A percentile compares a stretch with the other conserved stretches of the same genome.
Conservation (phyloP, 2,888 invertebrate genomes). For the Anaspis maculata region DNA sequence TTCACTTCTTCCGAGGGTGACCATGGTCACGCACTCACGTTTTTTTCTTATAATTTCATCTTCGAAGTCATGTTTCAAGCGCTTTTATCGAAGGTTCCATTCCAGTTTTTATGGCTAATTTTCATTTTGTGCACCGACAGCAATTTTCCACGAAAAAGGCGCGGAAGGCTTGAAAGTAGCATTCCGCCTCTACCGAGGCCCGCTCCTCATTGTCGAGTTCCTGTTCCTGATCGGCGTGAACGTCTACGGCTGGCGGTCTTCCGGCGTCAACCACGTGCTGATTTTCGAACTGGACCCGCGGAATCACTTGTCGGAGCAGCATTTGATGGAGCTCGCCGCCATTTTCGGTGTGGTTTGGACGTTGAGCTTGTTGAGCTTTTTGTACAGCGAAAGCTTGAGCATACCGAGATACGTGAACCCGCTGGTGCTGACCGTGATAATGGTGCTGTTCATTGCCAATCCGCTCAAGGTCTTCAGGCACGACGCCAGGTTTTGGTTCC, state of each 20-base stretch:
- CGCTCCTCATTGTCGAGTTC: conserved; percentile 66
- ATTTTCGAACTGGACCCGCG: conserved; percentile 77
- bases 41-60: too few relatives aligned
- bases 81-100: too few relatives aligned
- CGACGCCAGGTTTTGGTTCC: conserved; percentile 69
- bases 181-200: conserved; percentile 70
- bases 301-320: conserved; percentile 67
- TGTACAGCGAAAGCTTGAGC: conserved; percentile 55
- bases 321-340: conserved; percentile 67
- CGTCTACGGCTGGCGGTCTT: conserved; percentile 73
- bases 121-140: too few relatives aligned
- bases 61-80: too few relatives aligned
- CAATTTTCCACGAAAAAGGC: conserved; percentile 45
- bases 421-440: conserved; percentile 57
- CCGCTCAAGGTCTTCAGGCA: conserved; percentile 68
- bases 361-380: conserved; percentile 55
- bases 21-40: too few relatives aligned
- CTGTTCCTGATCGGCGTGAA: conserved; percentile 72
- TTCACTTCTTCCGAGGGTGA: too few relatives aligned
- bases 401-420: conserved; percentile 74
- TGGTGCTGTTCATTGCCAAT: conserved; percentile 64
- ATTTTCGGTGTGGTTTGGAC: conserved; percentile 73
- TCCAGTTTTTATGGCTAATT: too few relatives aligned
- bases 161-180: conserved; percentile 58
- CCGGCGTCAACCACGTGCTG: conserved; percentile 76